phyloP scores from a whole-genome alignment of 2,113 vertebrate genomes.

The Ophiodon elongatus region DNA sequence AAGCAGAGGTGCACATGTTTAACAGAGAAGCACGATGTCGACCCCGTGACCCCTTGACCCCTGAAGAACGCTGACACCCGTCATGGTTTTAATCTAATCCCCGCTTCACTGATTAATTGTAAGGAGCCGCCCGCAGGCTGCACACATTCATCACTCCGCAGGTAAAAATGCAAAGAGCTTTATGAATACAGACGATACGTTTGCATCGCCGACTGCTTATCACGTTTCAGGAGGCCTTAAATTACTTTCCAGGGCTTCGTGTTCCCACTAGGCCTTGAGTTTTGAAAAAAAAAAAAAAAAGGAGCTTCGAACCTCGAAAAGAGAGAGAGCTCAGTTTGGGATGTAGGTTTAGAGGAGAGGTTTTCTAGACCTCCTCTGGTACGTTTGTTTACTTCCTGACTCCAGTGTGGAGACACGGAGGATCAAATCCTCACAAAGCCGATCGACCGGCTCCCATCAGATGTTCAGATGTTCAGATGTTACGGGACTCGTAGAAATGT shows the following conservation, averaged over 20 bases:
- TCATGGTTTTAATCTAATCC: slow-evolving; percentile 15
- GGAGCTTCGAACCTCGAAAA: no score
- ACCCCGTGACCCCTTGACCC: no score
- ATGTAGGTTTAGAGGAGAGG: no score
- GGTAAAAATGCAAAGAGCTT: not conserved
- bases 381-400: no score
- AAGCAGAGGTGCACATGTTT: no score
- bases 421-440: no score
- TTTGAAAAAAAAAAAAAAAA: not conserved
- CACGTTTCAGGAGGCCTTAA: not conserved
- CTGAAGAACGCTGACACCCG: not conserved
- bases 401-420: no score
- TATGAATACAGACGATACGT: not conserved
- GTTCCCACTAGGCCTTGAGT: not conserved
- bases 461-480: no score
- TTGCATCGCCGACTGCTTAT: not conserved
- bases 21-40: no score
- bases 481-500: no score
- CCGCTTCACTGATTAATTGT: slow-evolving; percentile 33
- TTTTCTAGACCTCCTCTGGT: no score
- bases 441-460: no score
- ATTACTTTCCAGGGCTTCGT: not conserved
- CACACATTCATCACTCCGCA: slow-evolving; percentile 2
- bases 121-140: not conserved
- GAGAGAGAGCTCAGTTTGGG: not conserved